phyloP scores from a whole-genome alignment of 2,797 vertebrate genomes.

The Gymnothorax javanicus region DNA sequence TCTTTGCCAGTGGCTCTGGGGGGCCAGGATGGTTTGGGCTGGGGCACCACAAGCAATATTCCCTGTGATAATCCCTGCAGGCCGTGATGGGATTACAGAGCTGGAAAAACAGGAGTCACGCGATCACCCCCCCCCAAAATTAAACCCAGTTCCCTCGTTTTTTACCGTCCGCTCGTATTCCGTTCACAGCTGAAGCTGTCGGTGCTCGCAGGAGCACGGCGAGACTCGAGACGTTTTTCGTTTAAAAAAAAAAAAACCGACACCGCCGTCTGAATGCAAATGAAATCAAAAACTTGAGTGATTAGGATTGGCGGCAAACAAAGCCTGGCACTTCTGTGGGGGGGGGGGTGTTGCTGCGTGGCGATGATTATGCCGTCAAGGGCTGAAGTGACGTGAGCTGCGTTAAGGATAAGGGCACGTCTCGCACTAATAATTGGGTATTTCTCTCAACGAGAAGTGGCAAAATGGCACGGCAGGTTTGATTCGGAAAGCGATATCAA shows the following conservation, averaged over 20 bases:
- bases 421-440: not conserved
- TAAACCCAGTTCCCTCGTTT: not conserved
- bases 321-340: not conserved
- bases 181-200: not conserved
- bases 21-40: too few species aligned
- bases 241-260: not conserved
- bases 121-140: not conserved
- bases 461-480: not conserved
- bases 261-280: slow-evolving; percentile 2
- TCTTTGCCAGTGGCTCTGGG: not conserved
- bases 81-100: not conserved
- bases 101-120: not conserved
- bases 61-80: slow-evolving; percentile 14
- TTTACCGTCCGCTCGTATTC: not conserved
- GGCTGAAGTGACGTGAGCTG: not conserved
- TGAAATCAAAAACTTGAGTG: not conserved
- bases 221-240: not conserved
- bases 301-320: not conserved
- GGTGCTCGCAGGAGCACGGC: not conserved
- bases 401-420: not conserved
- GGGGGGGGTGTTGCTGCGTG: too few species aligned
- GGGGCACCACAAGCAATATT: not conserved
- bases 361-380: slow-evolving; percentile 16
- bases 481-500: not conserved
- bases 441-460: not conserved